Evolutionary conservation across 2,888 invertebrate genomes (phyloP).

Genomic region (Cerceris ruficornis): DNA sequence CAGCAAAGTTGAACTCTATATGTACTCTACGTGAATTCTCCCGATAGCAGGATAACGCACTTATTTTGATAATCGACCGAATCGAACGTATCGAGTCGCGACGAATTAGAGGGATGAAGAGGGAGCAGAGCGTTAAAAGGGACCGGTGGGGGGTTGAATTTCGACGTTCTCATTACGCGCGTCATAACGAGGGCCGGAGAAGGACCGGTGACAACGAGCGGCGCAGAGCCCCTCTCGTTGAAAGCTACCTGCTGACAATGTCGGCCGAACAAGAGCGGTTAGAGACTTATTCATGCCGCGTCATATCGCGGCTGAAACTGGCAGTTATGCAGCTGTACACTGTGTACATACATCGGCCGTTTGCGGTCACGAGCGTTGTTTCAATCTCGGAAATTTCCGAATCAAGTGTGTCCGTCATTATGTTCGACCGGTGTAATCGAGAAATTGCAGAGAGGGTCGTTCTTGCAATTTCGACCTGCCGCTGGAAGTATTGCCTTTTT

Average conservation of each 20-base stretch:
- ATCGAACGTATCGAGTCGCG: slow-evolving; percentile 19
- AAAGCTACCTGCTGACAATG: slow-evolving; percentile 67
- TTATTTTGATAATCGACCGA: background rate
- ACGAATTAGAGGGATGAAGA: slow-evolving; percentile 44
- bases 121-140: slow-evolving; percentile 50
- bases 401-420: slow-evolving; percentile 63
- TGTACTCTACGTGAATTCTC: no score
- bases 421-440: slow-evolving; percentile 40
- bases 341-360: slow-evolving; percentile 55
- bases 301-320: slow-evolving; percentile 70
- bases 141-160: slow-evolving; percentile 47
- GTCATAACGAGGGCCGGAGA: slow-evolving; percentile 57
- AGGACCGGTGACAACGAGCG: slow-evolving; percentile 49
- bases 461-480: background rate
- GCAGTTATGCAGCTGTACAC: slow-evolving; percentile 69
- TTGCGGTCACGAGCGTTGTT: slow-evolving; percentile 50
- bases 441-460: background rate
- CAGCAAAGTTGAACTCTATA: no score
- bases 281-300: slow-evolving; percentile 71
- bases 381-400: slow-evolving; percentile 60
- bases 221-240: slow-evolving; percentile 36
- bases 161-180: slow-evolving; percentile 64
- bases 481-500: no score
- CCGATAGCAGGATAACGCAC: no score
- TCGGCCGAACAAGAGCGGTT: slow-evolving; percentile 65